phyloP scores from a whole-genome alignment of 2,113 vertebrate species.

The Nibea coibor region DNA sequence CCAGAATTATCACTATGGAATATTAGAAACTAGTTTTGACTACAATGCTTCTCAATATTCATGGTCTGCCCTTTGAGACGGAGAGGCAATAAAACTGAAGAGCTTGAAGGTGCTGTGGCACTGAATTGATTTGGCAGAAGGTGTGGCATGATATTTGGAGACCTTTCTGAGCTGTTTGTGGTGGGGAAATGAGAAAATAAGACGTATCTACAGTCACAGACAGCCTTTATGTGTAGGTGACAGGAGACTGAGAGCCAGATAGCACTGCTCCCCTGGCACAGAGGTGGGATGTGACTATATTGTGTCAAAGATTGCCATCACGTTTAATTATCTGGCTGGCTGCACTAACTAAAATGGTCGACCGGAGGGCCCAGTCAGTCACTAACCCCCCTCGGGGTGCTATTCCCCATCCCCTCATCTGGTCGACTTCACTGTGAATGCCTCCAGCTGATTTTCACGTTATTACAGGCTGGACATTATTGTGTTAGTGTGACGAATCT shows the following conservation, averaged over 20 bases:
- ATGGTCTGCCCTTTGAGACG: conserved; percentile 17
- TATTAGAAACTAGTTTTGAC: conserved; percentile 28
- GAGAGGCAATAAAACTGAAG: background rate
- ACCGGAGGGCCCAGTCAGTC: conserved; percentile 55
- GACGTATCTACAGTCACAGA: conserved; percentile 25
- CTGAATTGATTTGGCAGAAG: conserved; percentile 23
- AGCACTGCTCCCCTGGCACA: conserved; percentile 48
- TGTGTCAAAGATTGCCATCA: conserved; percentile 76
- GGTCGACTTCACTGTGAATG: conserved; percentile 43
- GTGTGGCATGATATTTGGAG: conserved; percentile 19
- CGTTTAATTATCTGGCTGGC: conserved; percentile 79
- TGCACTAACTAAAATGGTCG: conserved; percentile 76
- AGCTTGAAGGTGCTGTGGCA: conserved; percentile 8
- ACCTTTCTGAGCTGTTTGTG: background rate
- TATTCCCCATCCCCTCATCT: conserved; percentile 50
- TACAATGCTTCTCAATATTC: conserved; percentile 31
- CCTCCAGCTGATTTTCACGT: conserved; percentile 60
- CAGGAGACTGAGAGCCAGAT: conserved; percentile 53
- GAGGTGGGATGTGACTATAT: conserved; percentile 74
- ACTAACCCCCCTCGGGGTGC: conserved; percentile 47
- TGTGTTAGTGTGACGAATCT: conserved; percentile 50
- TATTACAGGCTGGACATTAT: conserved; percentile 56
- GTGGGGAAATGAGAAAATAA: conserved; percentile 5
- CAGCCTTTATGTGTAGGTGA: conserved; percentile 9
- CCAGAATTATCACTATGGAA: conserved; percentile 5